Percentiles rank a stretch among this genome's conserved stretches.
phyloP scores from a whole-genome alignment of 2,113 vertebrate genomes.

The Aramus guarauna region DNA sequence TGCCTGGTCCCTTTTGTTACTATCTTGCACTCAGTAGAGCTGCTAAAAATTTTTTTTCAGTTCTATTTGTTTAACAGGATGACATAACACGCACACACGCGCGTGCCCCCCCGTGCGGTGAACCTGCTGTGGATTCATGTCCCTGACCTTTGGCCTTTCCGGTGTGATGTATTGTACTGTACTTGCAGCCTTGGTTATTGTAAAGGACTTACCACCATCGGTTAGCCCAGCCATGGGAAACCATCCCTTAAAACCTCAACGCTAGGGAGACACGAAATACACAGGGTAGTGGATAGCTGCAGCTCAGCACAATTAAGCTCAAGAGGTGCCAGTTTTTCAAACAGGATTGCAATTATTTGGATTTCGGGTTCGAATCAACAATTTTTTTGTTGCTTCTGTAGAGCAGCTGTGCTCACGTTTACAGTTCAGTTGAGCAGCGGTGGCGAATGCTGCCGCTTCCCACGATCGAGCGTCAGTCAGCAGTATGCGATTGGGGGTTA shows the following conservation, averaged over 20 bases:
- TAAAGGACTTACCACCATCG: neutral
- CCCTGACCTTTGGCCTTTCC: neutral
- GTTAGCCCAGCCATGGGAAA: neutral
- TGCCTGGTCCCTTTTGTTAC: no score
- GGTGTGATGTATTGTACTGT: rapidly evolving
- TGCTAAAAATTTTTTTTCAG: neutral
- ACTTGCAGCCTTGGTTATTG: rapidly evolving
- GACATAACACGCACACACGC: neutral
- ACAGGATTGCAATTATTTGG: neutral
- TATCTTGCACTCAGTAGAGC: neutral
- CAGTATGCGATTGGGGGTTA: neutral
- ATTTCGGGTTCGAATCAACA: rapidly evolving
- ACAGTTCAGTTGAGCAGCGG: neutral
- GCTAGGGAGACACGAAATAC: rapidly evolving
- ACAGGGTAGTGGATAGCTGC: rapidly evolving
- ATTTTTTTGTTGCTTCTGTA: neutral
- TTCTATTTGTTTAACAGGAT: neutral
- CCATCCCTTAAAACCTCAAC: rapidly evolving
- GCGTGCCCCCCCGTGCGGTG: rapidly evolving
- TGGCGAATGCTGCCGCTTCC: neutral
- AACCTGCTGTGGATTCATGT: neutral
- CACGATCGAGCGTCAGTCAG: rapidly evolving
- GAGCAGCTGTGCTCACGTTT: neutral
- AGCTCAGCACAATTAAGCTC: neutral
- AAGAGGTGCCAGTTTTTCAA: neutral